Evolutionary conservation across 2,797 vertebrate genomes (phyloP).

Genomic region (Brachyrhaphis roseni): DNA sequence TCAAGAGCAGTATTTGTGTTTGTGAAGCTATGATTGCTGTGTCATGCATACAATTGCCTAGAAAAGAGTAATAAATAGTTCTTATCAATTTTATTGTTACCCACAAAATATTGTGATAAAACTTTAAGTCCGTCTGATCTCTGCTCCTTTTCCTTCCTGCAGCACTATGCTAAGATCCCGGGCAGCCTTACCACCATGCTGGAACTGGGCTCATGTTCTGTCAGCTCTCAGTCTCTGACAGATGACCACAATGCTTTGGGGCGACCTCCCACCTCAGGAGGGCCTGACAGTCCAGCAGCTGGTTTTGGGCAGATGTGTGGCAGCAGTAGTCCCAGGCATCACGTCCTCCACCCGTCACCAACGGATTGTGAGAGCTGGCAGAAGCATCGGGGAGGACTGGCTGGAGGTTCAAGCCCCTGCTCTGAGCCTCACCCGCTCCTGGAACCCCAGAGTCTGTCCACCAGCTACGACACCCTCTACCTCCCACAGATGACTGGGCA

Average conservation of each 20-base stretch:
- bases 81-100: no score
- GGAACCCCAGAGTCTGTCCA: constrained; percentile 80
- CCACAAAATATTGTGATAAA: no score
- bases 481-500: constrained; percentile 66
- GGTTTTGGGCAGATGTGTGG: constrained; percentile 63
- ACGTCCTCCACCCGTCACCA: constrained; percentile 76
- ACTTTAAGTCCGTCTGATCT: constrained; percentile 4
- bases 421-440: constrained; percentile 75
- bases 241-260: constrained; percentile 77
- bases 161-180: constrained; percentile 88
- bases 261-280: constrained; percentile 38
- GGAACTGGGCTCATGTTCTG: constrained; percentile 86
- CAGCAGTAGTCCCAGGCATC: constrained; percentile 67
- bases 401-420: constrained; percentile 68
- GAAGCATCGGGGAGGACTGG: constrained; percentile 81
- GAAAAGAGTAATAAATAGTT: no score
- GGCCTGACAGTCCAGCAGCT: constrained; percentile 29
- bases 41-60: no score
- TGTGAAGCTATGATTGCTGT: no score
- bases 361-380: constrained; percentile 88
- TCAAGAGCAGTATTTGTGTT: no score
- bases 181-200: constrained; percentile 82
- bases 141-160: constrained; percentile 31
- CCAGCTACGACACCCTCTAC: constrained; percentile 85
- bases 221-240: constrained; percentile 82